Conservation (phyloP, 2,888 invertebrate species). For the Dolichopus griseipennis region DNA sequence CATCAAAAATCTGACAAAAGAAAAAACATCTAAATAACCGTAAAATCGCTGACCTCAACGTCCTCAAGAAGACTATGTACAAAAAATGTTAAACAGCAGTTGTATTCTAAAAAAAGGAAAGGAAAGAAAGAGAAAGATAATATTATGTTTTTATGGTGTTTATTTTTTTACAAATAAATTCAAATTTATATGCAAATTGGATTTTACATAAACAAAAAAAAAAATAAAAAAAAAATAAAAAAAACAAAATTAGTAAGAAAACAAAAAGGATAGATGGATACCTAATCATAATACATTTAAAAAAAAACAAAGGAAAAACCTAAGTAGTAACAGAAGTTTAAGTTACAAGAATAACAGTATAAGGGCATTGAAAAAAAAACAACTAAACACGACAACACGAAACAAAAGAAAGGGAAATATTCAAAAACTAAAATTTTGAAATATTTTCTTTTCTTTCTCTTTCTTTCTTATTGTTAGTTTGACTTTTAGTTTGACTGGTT, state of each 20-base stretch:
- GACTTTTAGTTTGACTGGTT: neutral
- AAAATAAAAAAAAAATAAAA: neutral
- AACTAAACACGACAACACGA: neutral
- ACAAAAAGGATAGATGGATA: neutral
- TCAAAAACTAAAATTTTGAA: neutral
- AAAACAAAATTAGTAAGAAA: neutral
- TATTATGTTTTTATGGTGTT: too few species aligned
- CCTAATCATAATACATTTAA: neutral
- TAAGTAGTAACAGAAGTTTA: neutral
- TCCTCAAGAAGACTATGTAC: neutral
- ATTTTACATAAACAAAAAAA: neutral
- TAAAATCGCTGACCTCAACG: neutral
- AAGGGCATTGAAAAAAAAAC: neutral
- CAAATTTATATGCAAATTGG: conserved; percentile 6
- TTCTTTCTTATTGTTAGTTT: neutral
- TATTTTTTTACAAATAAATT: neutral
- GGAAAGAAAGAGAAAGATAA: too few species aligned
- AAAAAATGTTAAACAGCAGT: neutral
- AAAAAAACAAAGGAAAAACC: neutral
- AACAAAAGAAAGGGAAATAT: neutral
- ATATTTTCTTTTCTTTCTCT: neutral
- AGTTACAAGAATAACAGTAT: neutral
- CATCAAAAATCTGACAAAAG: neutral
- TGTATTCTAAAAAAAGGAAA: neutral
- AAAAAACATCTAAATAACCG: neutral